Evolutionary conservation across 2,797 vertebrate species (phyloP).

Genomic region (Oreochromis mossambicus): DNA sequence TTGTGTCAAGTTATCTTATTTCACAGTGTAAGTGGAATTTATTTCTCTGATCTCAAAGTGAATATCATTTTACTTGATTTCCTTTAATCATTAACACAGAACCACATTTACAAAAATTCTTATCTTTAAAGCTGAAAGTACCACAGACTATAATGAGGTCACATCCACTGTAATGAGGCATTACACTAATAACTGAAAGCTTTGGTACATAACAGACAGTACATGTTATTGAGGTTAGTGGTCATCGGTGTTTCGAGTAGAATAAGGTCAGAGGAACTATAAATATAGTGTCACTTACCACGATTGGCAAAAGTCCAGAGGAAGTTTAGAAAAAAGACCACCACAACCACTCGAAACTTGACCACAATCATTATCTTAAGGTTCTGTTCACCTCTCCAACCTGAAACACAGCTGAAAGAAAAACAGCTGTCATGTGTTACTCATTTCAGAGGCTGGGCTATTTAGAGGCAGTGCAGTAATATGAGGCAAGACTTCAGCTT

Average conservation of each 20-base stretch:
- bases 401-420: not conserved
- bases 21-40: not conserved
- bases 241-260: not conserved
- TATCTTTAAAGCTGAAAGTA: not conserved
- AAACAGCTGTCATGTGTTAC: not conserved
- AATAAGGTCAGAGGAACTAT: not conserved
- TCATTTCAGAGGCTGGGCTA: accelerated
- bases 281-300: not conserved
- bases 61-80: not conserved
- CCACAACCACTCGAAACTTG: accelerated
- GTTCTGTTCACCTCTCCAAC: not conserved
- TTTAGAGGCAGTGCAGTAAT: not conserved
- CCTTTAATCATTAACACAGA: not conserved
- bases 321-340: not conserved
- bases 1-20: not conserved
- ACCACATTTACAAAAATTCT: not conserved
- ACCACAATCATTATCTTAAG: accelerated
- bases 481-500: accelerated
- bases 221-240: not conserved
- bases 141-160: not conserved
- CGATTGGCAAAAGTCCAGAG: not conserved
- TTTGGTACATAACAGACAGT: not conserved
- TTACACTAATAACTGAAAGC: not conserved
- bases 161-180: not conserved
- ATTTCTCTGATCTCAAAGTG: accelerated